Evolutionary conservation across 2,888 invertebrate species (phyloP).

Genomic region (Gortyna flavago): DNA sequence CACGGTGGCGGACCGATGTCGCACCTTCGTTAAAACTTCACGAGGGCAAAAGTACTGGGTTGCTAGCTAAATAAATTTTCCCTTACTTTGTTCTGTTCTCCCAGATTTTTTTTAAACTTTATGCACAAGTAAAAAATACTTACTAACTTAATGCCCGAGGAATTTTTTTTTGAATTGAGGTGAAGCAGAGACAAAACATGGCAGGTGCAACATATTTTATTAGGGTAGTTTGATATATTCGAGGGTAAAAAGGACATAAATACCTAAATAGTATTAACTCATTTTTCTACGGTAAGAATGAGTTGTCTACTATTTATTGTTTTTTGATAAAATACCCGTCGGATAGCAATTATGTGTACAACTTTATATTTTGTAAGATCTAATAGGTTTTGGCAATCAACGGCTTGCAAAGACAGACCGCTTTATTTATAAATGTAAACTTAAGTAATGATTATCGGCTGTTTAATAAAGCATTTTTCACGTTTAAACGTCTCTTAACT

Average conservation of each 20-base stretch:
- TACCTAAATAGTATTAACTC: neutral
- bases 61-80: slow-evolving; percentile 16
- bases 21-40: slow-evolving; percentile 64
- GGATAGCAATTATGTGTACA: neutral
- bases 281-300: neutral
- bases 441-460: too few relatives aligned
- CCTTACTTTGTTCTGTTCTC: slow-evolving; percentile 9
- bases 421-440: too few relatives aligned
- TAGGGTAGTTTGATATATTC: neutral
- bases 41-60: slow-evolving; percentile 22
- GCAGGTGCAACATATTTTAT: neutral
- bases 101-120: neutral
- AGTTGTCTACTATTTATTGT: too few relatives aligned
- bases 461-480: too few relatives aligned
- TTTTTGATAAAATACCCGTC: too few relatives aligned
- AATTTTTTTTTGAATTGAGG: too few relatives aligned
- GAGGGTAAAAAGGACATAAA: neutral
- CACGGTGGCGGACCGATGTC: slow-evolving; percentile 53
- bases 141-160: neutral
- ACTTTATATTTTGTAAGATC: neutral
- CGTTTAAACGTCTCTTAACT: too few relatives aligned
- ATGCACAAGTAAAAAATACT: too few relatives aligned
- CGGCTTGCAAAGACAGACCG: neutral
- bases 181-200: neutral
- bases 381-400: neutral